A percentile compares a stretch with the other conserved stretches of the same genome.
phyloP scores from a whole-genome alignment of 2,797 vertebrate genomes.

The Anabacerthia variegaticeps region DNA sequence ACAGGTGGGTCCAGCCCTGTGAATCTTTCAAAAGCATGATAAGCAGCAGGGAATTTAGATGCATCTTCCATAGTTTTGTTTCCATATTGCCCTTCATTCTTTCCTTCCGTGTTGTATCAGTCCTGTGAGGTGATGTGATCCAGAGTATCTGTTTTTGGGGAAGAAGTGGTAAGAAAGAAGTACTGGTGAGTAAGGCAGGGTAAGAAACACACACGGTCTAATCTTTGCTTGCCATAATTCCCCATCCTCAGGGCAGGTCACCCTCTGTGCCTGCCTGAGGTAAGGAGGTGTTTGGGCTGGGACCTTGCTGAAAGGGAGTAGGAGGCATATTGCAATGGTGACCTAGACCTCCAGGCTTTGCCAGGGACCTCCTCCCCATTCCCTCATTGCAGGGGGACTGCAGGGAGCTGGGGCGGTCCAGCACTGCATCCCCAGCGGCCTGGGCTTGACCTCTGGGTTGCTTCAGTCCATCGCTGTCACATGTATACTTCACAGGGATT shows the following conservation, averaged over 20 bases:
- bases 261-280: neutral
- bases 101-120: neutral
- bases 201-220: accelerated
- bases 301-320: neutral
- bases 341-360: neutral
- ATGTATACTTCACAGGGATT: neutral
- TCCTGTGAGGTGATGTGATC: neutral
- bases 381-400: accelerated
- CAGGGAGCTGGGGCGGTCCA: neutral
- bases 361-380: neutral
- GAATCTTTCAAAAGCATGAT: neutral
- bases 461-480: neutral
- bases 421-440: accelerated
- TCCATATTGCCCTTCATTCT: neutral
- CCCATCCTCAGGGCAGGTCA: neutral
- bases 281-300: neutral
- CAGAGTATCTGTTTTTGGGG: neutral
- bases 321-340: neutral
- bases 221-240: neutral
- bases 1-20: neutral
- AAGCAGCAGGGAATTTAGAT: neutral
- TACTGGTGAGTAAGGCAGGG: neutral
- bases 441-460: neutral
- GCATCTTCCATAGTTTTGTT: neutral
- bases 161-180: neutral